These are phyloP conservation scores for Drosophila ambigua DNA, from an alignment of 1,140 invertebrate species.

Conservation along the genomic window DNA sequence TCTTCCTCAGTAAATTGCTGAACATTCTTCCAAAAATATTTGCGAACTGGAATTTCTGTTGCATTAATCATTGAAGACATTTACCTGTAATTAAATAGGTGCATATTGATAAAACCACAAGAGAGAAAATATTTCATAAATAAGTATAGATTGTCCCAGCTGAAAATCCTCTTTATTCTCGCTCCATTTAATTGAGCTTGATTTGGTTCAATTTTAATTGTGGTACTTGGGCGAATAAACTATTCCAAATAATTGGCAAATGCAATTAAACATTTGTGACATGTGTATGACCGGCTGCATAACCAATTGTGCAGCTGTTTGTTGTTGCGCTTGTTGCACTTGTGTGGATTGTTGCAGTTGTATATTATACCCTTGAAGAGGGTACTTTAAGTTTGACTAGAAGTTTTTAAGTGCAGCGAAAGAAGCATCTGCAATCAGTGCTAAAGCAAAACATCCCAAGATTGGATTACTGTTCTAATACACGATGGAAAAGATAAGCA, in stretches of 20 bases:
- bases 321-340: constrained; percentile 37
- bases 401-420: no score
- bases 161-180: no score
- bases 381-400: not conserved
- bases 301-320: constrained; percentile 41
- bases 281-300: constrained; percentile 18
- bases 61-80: constrained; percentile 20
- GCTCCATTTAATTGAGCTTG: no score
- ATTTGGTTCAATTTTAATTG: not conserved
- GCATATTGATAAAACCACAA: not conserved
- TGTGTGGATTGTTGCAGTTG: no score
- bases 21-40: constrained; percentile 23
- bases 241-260: constrained; percentile 58
- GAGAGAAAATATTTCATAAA: no score
- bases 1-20: constrained; percentile 6
- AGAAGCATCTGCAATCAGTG: no score
- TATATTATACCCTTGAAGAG: no score
- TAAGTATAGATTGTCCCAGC: no score
- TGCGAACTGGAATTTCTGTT: constrained; percentile 18
- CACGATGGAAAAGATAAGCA: no score
- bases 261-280: constrained; percentile 59
- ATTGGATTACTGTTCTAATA: no score
- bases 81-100: not conserved
- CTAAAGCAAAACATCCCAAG: no score
- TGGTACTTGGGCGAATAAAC: constrained; percentile 35